Evolutionary conservation across 2,888 invertebrate species (phyloP), one percentile per base, ranked within the genome.

Genomic region (Lordiphosa fenestrarum): DNA sequence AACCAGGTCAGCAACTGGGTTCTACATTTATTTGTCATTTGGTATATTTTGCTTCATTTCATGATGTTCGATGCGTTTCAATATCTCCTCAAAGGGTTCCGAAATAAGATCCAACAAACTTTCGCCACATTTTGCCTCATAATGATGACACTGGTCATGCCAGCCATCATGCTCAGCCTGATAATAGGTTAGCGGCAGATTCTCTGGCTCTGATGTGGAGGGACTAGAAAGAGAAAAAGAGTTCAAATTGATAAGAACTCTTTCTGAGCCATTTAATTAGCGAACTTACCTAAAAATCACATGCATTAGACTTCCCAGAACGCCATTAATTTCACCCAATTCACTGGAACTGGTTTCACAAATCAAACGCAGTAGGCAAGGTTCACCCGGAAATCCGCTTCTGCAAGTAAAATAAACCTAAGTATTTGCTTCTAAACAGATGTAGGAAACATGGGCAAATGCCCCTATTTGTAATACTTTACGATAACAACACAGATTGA

Each of bases 301-400:
- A 71, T 93, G 92, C 9, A 94, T 86, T 53, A 94, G 83, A 78
- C 93, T 93, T 38, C 94, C 92, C 41, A 94, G 78, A 19, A 94
- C 90, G 9, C 94, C 94, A 82, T 93, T 92, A 64, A 91, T 64
- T 23, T 86, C 82, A 23, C 82, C 82, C 30, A 89, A 46, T 46
- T 78, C 71, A 0, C 85, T 84, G 1, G 83, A 90, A 53, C 92
- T 91, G 39, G 91, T 91, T 83, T 94, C 94, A 76, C 94, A 94
- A 70, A 94, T 93, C 46, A 92, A 90, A 67, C 93, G 91, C 56
- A 93, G 90, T 61, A 94, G 88, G 78, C 94, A 94, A 35, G 90
- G 83, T 63, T 91, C 91, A 0, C 93, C 94, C 10, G 91, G 88
- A 84, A 92, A 92, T 21, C 92, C 88, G 30, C 82, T 84, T 40